A percentile compares a stretch with the other conserved stretches of the same genome.
These are phyloP conservation scores for Aphaenogaster rudis DNA, from an alignment of 1,140 invertebrate genomes.

Conservation along the genomic window DNA sequence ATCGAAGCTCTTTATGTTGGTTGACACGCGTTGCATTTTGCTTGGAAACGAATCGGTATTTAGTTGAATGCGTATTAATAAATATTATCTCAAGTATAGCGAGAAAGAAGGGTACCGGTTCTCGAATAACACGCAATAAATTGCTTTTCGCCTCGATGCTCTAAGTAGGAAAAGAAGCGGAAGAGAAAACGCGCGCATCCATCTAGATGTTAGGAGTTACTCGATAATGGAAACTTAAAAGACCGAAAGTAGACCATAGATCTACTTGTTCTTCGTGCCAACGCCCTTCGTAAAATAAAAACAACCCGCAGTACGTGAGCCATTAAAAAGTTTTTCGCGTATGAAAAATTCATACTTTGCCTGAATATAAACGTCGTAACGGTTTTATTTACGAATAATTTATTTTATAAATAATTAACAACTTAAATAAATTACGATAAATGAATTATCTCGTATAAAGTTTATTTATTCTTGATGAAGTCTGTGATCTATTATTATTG, in stretches of 20 bases:
- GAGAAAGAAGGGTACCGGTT: background rate
- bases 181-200: constrained; percentile 14
- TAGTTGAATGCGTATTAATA: constrained; percentile 16
- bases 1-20: background rate
- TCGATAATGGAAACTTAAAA: constrained; percentile 60
- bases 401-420: background rate
- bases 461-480: background rate
- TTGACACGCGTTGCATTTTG: constrained; percentile 7
- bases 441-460: background rate
- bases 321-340: constrained; percentile 9
- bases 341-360: background rate
- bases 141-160: background rate
- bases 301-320: background rate
- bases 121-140: background rate
- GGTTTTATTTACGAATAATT: background rate
- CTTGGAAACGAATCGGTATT: background rate
- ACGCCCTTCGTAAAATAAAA: background rate
- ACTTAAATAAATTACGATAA: background rate
- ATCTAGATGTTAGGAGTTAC: constrained; percentile 9
- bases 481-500: background rate
- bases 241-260: constrained; percentile 48
- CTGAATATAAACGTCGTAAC: background rate
- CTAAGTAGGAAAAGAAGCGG: constrained; percentile 33
- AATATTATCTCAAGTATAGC: constrained; percentile 29
- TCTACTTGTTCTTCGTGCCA: constrained; percentile 44